Evolutionary conservation across 1,140 invertebrate genomes (phyloP).

Genomic region (Drosophila bocki): DNA sequence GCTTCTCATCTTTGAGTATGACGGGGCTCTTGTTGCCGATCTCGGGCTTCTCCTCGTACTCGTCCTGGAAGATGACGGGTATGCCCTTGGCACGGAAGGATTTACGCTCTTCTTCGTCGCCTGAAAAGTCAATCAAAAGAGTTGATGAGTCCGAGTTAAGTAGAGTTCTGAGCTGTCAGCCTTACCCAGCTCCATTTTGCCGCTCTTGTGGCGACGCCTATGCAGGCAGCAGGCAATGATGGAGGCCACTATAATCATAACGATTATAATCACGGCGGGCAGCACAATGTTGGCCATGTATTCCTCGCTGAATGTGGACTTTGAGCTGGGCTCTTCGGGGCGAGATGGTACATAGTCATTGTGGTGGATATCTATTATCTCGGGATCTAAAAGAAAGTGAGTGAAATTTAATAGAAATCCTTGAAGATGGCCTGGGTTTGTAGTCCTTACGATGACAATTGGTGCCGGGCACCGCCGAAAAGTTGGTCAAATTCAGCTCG

Average conservation of each 20-base stretch:
- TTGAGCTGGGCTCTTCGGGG: slow-evolving; percentile 86
- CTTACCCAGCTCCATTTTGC: slow-evolving; percentile 91
- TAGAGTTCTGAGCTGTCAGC: background rate
- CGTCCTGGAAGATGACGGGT: slow-evolving; percentile 97
- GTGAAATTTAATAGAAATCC: too few relatives aligned
- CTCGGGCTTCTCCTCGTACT: slow-evolving; percentile 95
- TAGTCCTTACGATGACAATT: slow-evolving; percentile 88
- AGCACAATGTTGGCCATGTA: slow-evolving; percentile 95
- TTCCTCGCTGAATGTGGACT: slow-evolving; percentile 88
- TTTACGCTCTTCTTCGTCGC: slow-evolving; percentile 91
- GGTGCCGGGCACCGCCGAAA: slow-evolving; percentile 90
- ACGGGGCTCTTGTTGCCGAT: slow-evolving; percentile 95
- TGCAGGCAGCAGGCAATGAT: slow-evolving; percentile 96
- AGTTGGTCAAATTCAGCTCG: slow-evolving; percentile 90
- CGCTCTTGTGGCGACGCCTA: slow-evolving; percentile 91
- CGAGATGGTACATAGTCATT: slow-evolving; percentile 69
- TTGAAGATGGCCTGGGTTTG: rapidly evolving
- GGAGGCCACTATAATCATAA: slow-evolving; percentile 94
- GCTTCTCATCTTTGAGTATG: slow-evolving; percentile 96
- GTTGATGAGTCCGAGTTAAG: background rate
- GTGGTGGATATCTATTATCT: slow-evolving; percentile 63
- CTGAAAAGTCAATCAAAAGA: slow-evolving; percentile 55
- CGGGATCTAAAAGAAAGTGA: slow-evolving; percentile 37
- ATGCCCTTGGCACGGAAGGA: slow-evolving; percentile 95
- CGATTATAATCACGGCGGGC: slow-evolving; percentile 94